A percentile compares a stretch with the other conserved stretches of the same genome.
Conservation (phyloP, 2,888 invertebrate genomes). For the Scaeva pyrastri region DNA sequence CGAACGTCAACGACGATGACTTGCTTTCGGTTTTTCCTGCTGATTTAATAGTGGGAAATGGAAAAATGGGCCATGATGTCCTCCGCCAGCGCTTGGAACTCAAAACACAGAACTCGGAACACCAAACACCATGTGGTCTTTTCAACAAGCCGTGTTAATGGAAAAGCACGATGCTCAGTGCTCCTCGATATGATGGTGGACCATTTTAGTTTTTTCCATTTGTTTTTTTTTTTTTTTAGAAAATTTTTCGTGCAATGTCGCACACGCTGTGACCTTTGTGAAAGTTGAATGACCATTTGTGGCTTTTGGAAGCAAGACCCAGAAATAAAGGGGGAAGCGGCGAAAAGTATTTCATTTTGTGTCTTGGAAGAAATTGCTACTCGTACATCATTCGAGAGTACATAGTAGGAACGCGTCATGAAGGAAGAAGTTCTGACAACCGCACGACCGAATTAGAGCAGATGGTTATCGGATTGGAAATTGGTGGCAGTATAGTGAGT, state of each 20-base stretch:
- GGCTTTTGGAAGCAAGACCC: conserved; percentile 35
- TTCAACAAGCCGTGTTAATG: conserved; percentile 64
- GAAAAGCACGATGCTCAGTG: conserved; percentile 51
- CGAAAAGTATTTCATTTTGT: conserved; percentile 30
- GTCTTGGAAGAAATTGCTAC: conserved; percentile 29
- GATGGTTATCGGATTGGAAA: conserved; percentile 70
- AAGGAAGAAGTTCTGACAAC: conserved; percentile 15
- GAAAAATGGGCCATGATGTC: conserved; percentile 44
- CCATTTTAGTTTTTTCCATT: conserved; percentile 22
- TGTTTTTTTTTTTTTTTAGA: conserved; percentile 32
- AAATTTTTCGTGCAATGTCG: conserved; percentile 70
- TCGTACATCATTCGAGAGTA: too few relatives aligned
- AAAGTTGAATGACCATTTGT: conserved; percentile 76
- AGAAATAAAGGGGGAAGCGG: conserved; percentile 7
- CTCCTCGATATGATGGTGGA: conserved; percentile 29
- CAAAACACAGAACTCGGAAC: conserved; percentile 6
- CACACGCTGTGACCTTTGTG: conserved; percentile 75
- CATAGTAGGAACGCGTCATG: not conserved
- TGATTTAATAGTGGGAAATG: not conserved
- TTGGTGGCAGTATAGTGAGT: conserved; percentile 38
- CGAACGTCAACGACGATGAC: conserved; percentile 2
- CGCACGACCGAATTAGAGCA: conserved; percentile 57
- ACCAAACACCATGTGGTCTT: conserved; percentile 36
- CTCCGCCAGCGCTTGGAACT: conserved; percentile 33
- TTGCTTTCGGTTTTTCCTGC: conserved; percentile 67